These are phyloP conservation scores for Pygoscelis adeliae DNA, from an alignment of 2,113 vertebrate genomes.

Conservation along the genomic window DNA sequence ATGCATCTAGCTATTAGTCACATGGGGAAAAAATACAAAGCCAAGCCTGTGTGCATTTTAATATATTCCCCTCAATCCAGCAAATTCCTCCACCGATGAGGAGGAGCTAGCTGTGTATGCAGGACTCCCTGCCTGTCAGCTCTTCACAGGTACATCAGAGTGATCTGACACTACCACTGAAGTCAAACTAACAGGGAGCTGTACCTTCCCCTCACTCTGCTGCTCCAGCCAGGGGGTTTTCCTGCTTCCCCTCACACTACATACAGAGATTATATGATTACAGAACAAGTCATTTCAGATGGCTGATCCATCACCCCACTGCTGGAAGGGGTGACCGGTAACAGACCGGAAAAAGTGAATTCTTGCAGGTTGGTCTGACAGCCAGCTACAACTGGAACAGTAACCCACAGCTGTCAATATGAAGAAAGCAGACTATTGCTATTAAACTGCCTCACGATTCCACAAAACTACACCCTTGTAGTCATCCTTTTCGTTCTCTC, in stretches of 20 bases:
- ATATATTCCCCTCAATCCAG: not conserved
- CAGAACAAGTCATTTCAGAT: not conserved
- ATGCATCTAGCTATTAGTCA: not conserved
- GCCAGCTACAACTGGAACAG: not conserved
- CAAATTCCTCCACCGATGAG: not conserved
- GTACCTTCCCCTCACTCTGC: not conserved
- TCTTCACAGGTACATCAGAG: not conserved
- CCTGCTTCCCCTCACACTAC: not conserved
- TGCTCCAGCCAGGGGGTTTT: not conserved
- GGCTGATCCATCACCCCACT: not conserved
- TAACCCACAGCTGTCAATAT: not conserved
- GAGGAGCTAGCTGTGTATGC: not conserved
- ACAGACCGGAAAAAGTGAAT: not conserved
- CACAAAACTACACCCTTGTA: not conserved
- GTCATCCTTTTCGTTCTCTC: not conserved
- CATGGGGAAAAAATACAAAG: not conserved
- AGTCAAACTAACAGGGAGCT: not conserved
- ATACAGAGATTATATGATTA: not conserved
- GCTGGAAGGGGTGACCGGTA: not conserved
- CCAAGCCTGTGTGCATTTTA: not conserved
- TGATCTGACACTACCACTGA: not conserved
- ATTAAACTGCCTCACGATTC: not conserved
- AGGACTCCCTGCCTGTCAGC: not conserved
- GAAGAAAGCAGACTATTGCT: not conserved
- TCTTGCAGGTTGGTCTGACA: not conserved